phyloP scores from a whole-genome alignment of 2,113 vertebrate species.

The Semnornis frantzii region DNA sequence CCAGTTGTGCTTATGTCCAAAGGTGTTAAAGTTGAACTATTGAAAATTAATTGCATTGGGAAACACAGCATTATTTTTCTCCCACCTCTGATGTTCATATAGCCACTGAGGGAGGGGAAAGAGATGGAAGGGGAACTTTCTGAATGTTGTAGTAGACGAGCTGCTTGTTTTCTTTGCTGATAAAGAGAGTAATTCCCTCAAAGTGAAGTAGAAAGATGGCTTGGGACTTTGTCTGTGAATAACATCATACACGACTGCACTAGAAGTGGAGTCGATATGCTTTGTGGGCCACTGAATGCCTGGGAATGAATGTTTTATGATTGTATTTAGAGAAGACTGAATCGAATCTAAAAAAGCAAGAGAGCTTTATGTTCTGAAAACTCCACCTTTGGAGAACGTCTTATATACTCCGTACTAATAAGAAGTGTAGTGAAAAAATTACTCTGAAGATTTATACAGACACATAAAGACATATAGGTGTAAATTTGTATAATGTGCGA shows the following conservation, averaged over 20 bases:
- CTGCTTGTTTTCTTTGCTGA: constrained; percentile 53
- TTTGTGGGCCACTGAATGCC: neutral
- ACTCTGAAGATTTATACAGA: neutral
- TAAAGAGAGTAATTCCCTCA: constrained; percentile 46
- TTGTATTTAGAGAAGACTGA: neutral
- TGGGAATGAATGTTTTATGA: neutral
- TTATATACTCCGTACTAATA: neutral
- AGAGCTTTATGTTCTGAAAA: neutral
- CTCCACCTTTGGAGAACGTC: neutral
- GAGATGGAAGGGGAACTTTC: constrained; percentile 40
- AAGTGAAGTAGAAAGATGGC: neutral
- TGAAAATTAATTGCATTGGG: neutral
- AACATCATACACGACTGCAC: neutral
- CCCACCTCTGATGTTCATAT: neutral
- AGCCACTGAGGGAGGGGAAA: neutral
- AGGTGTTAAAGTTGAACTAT: constrained; percentile 12
- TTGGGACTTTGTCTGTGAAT: neutral
- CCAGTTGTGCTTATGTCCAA: neutral
- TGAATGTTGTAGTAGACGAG: constrained; percentile 60
- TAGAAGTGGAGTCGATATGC: neutral
- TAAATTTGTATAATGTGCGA: neutral
- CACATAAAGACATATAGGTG: neutral
- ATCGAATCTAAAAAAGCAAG: neutral
- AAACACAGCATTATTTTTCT: neutral
- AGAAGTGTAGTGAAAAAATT: neutral